Evolutionary conservation across 2,797 vertebrate species (phyloP).

Genomic region (Danio aesculapii): DNA sequence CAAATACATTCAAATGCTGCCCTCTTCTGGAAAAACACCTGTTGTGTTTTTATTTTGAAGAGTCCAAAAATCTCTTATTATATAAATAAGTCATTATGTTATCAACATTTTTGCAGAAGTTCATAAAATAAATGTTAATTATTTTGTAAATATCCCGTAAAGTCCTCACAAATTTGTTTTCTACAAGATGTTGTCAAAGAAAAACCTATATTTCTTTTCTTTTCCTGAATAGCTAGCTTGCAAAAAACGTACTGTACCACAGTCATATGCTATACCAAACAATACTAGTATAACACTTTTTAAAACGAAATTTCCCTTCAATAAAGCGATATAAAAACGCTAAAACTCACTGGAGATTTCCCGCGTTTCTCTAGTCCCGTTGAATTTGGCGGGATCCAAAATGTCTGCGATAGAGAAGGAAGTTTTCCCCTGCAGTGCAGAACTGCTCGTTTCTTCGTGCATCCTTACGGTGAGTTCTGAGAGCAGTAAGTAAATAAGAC

Average conservation of each 20-base stretch:
- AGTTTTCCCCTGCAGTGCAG: slow-evolving; percentile 39
- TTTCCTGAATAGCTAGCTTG: not conserved
- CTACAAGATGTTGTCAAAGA: no score
- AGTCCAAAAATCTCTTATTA: not conserved
- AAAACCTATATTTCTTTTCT: no score
- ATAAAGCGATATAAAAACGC: no score
- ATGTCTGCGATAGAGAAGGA: slow-evolving; percentile 80
- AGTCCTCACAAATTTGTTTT: no score
- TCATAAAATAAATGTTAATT: not conserved
- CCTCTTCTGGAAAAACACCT: slow-evolving; percentile 35
- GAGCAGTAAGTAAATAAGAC: not conserved
- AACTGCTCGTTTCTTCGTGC: slow-evolving; percentile 63
- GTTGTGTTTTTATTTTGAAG: not conserved
- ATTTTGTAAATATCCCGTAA: not conserved
- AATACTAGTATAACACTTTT: no score
- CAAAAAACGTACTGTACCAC: no score
- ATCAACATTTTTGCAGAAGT: not conserved
- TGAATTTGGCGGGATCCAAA: slow-evolving; percentile 76
- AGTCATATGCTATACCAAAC: no score
- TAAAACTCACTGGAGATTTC: slow-evolving; percentile 55
- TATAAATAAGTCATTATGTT: not conserved
- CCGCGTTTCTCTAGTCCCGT: slow-evolving; percentile 45
- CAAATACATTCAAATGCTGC: not conserved
- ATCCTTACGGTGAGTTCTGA: slow-evolving; percentile 54
- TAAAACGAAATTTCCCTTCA: not conserved